Evolutionary conservation across 35 echinoderm and acorn worm genomes (phyloP), one percentile per base, ranked within the genome.

Genomic region (Eucidaris tribuloides): DNA sequence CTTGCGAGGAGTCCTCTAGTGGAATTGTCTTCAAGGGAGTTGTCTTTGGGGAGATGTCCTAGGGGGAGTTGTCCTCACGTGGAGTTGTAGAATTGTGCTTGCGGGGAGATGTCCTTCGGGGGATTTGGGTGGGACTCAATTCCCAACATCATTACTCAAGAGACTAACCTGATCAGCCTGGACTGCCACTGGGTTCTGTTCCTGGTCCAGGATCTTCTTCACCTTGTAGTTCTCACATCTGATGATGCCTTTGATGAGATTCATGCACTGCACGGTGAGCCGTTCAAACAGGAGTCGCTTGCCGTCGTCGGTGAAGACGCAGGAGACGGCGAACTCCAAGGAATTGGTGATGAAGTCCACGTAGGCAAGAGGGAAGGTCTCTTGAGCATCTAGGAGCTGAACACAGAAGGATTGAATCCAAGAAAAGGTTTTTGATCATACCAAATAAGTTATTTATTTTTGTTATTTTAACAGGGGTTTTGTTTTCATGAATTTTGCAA

Each of bases 211-310:
- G 79, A 83, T 58, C 9, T 65, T 54, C 37, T 40, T 42, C 7
- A 72, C 76, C 56, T 87, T 87, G 77, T 93, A 93, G 27, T 83
- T 83, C 46, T 93, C 91, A 76, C 95, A 93, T 45, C 68, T 89
- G 45, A 98, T 79, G 45, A 93, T 90, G 27, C 62, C 82, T 62
- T 98, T 98, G 66, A 98, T 98, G 25, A 98, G 86, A 35, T 88
- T 93, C 90, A 98, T 98, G 34, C 91, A 89, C 65, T 90, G 82
- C 3, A 98, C 91, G 5, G 81, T 93, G 58, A 98, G 90, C 0
- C 95, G 60, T 42, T 98, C 95, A 87, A 98, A 98, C 27, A 89
- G 58, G 27, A 89, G 38, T 19, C 65, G 58, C 25, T 78, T 62
- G 54, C 80, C 85, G 3, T 77, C 90, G 25, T 96, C 89, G 2